A percentile compares a stretch with the other conserved stretches of the same genome.
These are phyloP conservation scores for Cotesia congregata DNA, from an alignment of 2,888 invertebrate genomes.

Conservation along the genomic window DNA sequence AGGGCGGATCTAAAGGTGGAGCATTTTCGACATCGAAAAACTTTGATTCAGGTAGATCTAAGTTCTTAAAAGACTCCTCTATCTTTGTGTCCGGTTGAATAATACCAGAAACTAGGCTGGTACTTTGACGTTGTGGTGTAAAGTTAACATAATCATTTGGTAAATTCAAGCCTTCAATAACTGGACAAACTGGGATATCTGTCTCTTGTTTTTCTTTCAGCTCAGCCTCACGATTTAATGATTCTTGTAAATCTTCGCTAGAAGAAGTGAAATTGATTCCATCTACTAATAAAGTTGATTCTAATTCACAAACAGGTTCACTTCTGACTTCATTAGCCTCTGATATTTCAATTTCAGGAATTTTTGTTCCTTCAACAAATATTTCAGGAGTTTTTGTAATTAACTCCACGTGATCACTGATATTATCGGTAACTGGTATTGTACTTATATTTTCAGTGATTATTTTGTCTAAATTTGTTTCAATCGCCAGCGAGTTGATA, in stretches of 20 bases:
- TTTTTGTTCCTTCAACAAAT: not conserved
- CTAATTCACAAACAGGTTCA: not conserved
- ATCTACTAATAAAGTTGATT: slow-evolving; percentile 40
- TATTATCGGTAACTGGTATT: not conserved
- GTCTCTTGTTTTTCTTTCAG: slow-evolving; percentile 57
- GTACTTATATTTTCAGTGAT: not conserved
- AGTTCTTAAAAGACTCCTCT: not conserved
- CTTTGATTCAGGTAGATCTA: not conserved
- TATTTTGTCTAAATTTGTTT: slow-evolving; percentile 1
- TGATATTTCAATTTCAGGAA: not conserved
- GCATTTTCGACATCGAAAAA: slow-evolving; percentile 26
- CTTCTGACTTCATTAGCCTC: not conserved
- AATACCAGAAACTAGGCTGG: slow-evolving; percentile 36
- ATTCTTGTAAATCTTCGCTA: slow-evolving; percentile 50
- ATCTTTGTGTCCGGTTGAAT: not conserved
- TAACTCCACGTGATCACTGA: not conserved
- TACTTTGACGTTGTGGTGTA: slow-evolving; percentile 48
- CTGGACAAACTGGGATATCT: slow-evolving; percentile 19
- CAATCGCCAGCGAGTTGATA: not conserved
- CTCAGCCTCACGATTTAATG: slow-evolving; percentile 52
- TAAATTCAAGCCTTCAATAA: not conserved
- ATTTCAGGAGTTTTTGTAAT: not conserved
- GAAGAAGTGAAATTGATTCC: slow-evolving; percentile 24
- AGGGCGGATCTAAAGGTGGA: not conserved
- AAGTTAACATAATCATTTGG: slow-evolving; percentile 45